phyloP scores from a whole-genome alignment of 2,888 invertebrate species.

The Synergus itoensis region DNA sequence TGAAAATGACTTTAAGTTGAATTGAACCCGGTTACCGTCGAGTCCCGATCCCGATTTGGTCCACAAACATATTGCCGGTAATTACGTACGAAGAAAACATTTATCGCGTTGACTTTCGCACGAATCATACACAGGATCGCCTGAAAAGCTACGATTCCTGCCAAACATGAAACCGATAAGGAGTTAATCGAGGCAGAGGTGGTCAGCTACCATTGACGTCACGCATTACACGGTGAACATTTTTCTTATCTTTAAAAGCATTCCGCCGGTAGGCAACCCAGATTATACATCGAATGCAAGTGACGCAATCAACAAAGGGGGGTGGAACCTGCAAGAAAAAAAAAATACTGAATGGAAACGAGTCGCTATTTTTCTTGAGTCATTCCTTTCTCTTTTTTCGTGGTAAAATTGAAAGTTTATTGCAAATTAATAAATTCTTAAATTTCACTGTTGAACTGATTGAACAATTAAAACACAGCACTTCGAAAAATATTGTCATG shows the following conservation, averaged over 20 bases:
- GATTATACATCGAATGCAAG: constrained; percentile 32
- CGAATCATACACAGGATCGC: constrained; percentile 45
- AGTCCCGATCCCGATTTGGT: no score
- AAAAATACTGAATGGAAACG: constrained; percentile 1
- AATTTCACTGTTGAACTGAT: no score
- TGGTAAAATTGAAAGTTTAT: constrained; percentile 14
- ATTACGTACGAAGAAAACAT: neutral
- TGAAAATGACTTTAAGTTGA: neutral
- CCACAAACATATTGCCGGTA: neutral
- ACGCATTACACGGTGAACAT: constrained; percentile 55
- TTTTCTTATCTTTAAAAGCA: constrained; percentile 60
- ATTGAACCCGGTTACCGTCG: neutral
- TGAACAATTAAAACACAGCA: no score
- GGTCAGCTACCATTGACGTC: constrained; percentile 56
- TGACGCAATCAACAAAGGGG: constrained; percentile 46
- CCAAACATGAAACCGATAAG: constrained; percentile 55
- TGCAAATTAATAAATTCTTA: neutral
- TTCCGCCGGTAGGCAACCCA: constrained; percentile 45
- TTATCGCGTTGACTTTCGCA: neutral
- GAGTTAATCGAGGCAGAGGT: constrained; percentile 56
- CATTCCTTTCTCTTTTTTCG: constrained; percentile 22
- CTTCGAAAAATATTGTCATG: no score
- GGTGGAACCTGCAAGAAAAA: constrained; percentile 4
- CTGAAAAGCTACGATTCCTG: constrained; percentile 48
- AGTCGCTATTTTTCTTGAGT: constrained; percentile 9